Base-by-base conservation (phyloP, 2,113 vertebrate genomes). In the Calcarius ornatus region DNA sequence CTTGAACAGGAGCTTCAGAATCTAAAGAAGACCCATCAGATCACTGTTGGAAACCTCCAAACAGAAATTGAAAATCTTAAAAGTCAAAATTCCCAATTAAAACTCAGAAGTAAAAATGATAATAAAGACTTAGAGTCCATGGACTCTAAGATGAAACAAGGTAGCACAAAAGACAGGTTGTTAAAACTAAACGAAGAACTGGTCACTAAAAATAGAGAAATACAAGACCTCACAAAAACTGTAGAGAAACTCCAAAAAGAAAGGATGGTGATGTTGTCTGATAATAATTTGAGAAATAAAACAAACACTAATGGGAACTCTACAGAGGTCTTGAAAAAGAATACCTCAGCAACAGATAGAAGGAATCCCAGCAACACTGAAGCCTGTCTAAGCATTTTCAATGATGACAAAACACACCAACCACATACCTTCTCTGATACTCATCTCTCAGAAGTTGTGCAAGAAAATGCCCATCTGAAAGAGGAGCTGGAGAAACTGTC, bases 181-280 rank as follows among this genome's bases (percentile, higher is more conserved):
- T 96, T 98, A 42, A 98, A 98, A 63, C 97, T 99, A 50, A 99
- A 98, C 72, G 98, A 98, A 69, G 99, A 99, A 64, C 96, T 99
- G 33, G 86, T 97, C 12, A 80, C 96, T 12, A 99, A 99, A 96
- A 98, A 96, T 4, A 98, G 94, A 89, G 98, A 98, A 86, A 97
- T 99, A 85, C 98, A 99, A 91, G 98, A 99, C 63, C 98, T 99
- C 85, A 98, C 96, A 18, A 98, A 98, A 96, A 99, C 98, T 1
- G 98, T 99, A 51, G 99, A 99, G 73, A 98, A 98, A 16, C 98
- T 99, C 94, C 99, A 99, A 83, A 98, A 95, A 92, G 99, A 99
- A 94, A 98, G 98, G 70, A 98, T 97, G 94, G 65, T 51, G 82
- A 98, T 99, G 98, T 95, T 99, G 15, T 98, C 97, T 5, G 91